These are phyloP conservation scores for Ctenopoma multispine DNA, from an alignment of 2,797 vertebrate genomes.

Conservation along the genomic window DNA sequence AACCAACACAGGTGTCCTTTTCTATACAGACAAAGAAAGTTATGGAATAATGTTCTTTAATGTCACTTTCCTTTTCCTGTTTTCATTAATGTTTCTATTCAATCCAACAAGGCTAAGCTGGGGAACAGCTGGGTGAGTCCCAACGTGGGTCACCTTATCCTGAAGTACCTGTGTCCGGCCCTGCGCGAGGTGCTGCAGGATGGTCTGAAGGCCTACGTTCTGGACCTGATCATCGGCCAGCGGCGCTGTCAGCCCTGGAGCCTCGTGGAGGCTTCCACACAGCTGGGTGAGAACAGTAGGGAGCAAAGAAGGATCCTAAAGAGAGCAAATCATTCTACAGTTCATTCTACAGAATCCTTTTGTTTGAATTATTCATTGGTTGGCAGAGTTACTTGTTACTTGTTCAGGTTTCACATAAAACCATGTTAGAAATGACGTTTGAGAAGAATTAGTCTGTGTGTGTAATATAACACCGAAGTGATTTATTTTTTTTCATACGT, in stretches of 20 bases:
- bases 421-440: background rate
- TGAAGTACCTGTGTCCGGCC: constrained; percentile 97
- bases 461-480: background rate
- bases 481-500: background rate
- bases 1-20: too few relatives aligned
- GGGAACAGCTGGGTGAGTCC: constrained; percentile 98
- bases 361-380: too few relatives aligned
- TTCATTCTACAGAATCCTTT: too few relatives aligned
- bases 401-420: too few relatives aligned
- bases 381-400: background rate
- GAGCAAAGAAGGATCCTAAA: too few relatives aligned
- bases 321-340: too few relatives aligned
- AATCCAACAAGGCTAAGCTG: constrained; percentile 88
- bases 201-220: constrained; percentile 91
- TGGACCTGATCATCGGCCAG: constrained; percentile 96
- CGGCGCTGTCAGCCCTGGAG: constrained; percentile 95
- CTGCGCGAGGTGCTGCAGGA: constrained; percentile 91
- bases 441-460: too few relatives aligned
- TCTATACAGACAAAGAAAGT: background rate
- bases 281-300: constrained; percentile 86
- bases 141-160: constrained; percentile 94
- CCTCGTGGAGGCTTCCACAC: constrained; percentile 94
- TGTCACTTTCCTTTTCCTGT: background rate
- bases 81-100: background rate
- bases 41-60: background rate